Evolutionary conservation across 2,113 vertebrate genomes (phyloP).

Genomic region (Rhinoptilus africanus): DNA sequence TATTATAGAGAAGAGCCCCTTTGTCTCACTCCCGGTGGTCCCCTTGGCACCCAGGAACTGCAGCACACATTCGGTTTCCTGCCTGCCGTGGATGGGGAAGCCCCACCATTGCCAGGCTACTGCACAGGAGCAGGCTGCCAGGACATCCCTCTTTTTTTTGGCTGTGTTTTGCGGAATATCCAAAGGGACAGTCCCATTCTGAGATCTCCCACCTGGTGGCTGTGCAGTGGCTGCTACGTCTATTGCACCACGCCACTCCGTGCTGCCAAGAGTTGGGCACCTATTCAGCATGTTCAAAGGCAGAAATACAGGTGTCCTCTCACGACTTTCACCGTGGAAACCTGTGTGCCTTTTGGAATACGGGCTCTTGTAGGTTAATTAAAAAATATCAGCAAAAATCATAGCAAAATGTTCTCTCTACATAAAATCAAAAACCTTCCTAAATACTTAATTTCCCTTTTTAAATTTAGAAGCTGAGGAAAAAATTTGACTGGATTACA

Average conservation of each 20-base stretch:
- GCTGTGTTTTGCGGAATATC: not conserved
- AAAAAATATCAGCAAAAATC: not conserved
- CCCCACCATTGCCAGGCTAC: not conserved
- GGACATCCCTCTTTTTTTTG: not conserved
- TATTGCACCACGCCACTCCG: fast-evolving
- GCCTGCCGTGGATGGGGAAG: not conserved
- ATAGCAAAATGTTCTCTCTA: not conserved
- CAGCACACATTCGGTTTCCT: not conserved
- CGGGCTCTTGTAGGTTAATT: not conserved
- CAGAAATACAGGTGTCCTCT: not conserved
- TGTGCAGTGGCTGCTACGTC: not conserved
- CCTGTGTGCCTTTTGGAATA: not conserved
- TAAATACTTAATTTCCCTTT: not conserved
- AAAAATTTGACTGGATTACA: not conserved
- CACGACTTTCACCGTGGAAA: not conserved
- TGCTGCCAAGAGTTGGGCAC: not conserved
- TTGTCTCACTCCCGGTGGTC: not conserved
- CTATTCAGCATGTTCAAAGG: not conserved
- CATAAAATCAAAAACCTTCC: not conserved
- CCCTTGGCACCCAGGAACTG: not conserved
- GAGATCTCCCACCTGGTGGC: not conserved
- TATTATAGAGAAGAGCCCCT: not conserved
- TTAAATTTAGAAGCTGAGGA: not conserved
- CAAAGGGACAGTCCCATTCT: not conserved
- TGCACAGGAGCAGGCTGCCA: not conserved